A percentile compares a stretch with the other conserved stretches of the same genome.
Evolutionary conservation across 2,888 invertebrate genomes (phyloP).

Genomic region (Uropetala carovei): DNA sequence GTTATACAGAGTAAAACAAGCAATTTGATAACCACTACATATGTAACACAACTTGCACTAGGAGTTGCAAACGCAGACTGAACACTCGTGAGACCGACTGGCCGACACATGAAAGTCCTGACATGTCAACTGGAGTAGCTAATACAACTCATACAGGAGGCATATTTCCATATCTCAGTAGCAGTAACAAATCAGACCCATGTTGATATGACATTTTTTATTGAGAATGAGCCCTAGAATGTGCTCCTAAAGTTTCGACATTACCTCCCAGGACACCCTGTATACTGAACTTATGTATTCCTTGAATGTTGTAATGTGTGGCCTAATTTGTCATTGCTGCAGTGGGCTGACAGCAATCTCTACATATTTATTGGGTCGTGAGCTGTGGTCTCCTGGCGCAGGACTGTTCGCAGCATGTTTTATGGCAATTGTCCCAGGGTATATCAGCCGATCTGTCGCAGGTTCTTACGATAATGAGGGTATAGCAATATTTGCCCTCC

Average conservation of each 20-base stretch:
- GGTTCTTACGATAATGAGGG: conserved; percentile 99
- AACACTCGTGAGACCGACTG: too few species aligned
- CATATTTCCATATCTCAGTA: too few species aligned
- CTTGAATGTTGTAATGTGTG: conserved; percentile 68
- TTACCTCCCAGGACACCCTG: neutral
- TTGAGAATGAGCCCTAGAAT: too few species aligned
- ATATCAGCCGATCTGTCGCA: conserved; percentile 97
- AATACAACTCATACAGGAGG: neutral
- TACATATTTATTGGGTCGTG: conserved; percentile 97
- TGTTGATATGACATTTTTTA: too few species aligned
- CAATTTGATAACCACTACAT: too few species aligned
- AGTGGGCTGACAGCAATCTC: conserved; percentile 99
- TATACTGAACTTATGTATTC: neutral
- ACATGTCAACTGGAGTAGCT: neutral
- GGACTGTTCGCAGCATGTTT: conserved; percentile 99
- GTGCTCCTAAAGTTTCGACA: neutral
- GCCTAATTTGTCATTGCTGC: conserved; percentile 72
- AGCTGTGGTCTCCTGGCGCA: conserved; percentile 97
- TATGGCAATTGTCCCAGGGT: conserved; percentile 99
- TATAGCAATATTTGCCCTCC: conserved; percentile 99
- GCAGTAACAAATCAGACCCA: too few species aligned
- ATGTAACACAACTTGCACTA: too few species aligned
- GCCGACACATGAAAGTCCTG: too few species aligned
- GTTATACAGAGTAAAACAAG: too few species aligned
- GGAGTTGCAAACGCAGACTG: too few species aligned